Base-by-base conservation (phyloP, 2,113 vertebrate species). In the Scomber scombrus region DNA sequence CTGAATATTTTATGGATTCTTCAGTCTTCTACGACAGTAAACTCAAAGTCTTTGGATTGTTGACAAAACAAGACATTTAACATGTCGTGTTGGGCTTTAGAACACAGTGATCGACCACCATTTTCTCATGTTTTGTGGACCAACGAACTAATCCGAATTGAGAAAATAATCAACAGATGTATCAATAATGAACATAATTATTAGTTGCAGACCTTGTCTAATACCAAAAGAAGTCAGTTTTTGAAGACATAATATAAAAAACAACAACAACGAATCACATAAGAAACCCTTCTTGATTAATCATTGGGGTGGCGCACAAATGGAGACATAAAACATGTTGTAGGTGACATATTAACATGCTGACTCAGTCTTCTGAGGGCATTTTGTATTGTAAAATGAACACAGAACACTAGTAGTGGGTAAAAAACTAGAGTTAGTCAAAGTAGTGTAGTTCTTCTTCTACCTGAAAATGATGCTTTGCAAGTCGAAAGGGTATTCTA, bases 401-500 rank as follows among this genome's bases (percentile, higher is more conserved):
- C 68, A 26, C 14, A 65, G 34, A 82, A 29, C 23, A 80, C n/a
- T 26, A 52, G 34, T 11, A 23, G 11, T 50, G 9, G 18, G 52
- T 19, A 57, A 50, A 86, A 19, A 64, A 57, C 55, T 46, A 15
- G 26, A 61, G 74, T 83, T 82, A 90, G 81, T 83, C 51, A 82
- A 83, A 69, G 70, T 62, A 64, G 31, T 71, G 51, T 49, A 63
- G 46, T 83, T 79, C 6, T 66, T 88, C 73, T 85, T 94, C 85
- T 95, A 99, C 98, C 98, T 98, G 96, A 99, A 99, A 94, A 99
- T 99, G 95, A 99, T 99, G 92, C 98, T 99, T 95, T 99, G 97
- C 95, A 99, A 96, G 95, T 99, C 98, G 78, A 99, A 99, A 76
- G 98, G 98, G 94, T 99, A 99, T 91, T 99, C 98, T 91, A 99